These are phyloP conservation scores for Ploceus nigricollis DNA, from an alignment of 2,113 vertebrate species.

Conservation along the genomic window DNA sequence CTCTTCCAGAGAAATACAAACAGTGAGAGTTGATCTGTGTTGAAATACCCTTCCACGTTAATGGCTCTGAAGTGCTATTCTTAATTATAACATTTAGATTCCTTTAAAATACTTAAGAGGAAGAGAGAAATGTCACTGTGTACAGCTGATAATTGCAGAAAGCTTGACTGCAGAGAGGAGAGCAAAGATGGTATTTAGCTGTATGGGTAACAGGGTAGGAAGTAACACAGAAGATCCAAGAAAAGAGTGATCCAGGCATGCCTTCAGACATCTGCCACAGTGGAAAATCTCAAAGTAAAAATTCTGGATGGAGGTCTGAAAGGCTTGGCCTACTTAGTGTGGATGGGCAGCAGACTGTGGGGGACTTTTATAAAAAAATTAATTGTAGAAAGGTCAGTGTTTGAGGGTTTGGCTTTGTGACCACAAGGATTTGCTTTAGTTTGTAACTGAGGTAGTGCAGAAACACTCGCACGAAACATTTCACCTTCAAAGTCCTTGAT, in stretches of 20 bases:
- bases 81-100: not conserved
- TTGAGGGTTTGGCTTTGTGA: not conserved
- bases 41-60: not conserved
- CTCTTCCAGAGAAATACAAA: not conserved
- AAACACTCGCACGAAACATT: not conserved
- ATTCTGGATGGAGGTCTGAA: not conserved
- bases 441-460: not conserved
- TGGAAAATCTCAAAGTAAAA: not conserved
- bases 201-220: not conserved
- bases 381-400: not conserved
- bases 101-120: not conserved
- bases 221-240: not conserved
- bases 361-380: not conserved
- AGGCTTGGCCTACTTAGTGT: not conserved
- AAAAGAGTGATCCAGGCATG: not conserved
- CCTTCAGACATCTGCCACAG: not conserved
- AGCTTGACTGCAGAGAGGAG: not conserved
- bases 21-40: not conserved
- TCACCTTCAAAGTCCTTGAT: rapidly evolving
- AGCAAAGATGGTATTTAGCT: not conserved
- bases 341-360: not conserved
- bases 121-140: not conserved
- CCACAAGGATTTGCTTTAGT: not conserved
- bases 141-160: not conserved
- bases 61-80: not conserved